These are phyloP conservation scores for Cottoperca gobio DNA, from an alignment of 2,797 vertebrate species.

Conservation along the genomic window DNA sequence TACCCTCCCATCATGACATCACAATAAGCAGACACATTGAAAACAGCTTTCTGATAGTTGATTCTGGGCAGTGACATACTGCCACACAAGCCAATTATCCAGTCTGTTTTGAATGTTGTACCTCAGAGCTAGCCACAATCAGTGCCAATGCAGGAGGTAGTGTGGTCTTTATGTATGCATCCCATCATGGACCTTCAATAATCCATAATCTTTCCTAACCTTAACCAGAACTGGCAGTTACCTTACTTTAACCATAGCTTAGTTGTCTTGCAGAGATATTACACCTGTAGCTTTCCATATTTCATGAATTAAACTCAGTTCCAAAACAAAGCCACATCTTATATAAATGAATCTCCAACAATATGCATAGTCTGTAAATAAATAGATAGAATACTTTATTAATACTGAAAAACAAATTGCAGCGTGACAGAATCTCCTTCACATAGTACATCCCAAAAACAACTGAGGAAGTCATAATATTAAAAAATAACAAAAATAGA, in stretches of 20 bases:
- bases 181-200: background rate
- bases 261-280: background rate
- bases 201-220: background rate
- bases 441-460: background rate
- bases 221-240: background rate
- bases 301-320: background rate
- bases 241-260: background rate
- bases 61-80: background rate
- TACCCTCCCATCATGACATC: too few relatives aligned
- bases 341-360: background rate
- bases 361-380: background rate
- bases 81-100: background rate
- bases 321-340: background rate
- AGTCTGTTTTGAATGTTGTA: background rate
- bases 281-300: background rate
- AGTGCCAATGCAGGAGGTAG: too few relatives aligned
- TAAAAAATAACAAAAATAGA: background rate
- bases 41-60: too few relatives aligned
- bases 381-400: background rate
- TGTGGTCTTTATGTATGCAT: slow-evolving; percentile 1
- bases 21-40: too few relatives aligned
- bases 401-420: background rate
- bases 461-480: background rate
- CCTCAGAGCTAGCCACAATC: background rate
- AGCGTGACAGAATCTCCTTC: background rate